phyloP scores from a whole-genome alignment of 2,797 vertebrate genomes.

The Sebastes hubbsi region DNA sequence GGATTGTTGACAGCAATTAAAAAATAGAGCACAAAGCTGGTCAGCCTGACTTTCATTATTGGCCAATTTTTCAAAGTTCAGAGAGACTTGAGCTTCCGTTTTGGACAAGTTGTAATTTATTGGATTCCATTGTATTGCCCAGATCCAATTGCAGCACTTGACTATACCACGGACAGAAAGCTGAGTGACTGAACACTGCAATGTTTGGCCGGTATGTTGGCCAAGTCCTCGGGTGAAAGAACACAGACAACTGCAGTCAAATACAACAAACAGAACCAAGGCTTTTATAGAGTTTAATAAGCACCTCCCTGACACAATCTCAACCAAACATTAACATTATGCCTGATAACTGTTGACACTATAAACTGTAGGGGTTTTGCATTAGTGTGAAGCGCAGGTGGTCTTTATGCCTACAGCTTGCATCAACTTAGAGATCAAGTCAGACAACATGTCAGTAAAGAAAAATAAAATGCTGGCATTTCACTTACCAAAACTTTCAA shows the following conservation, averaged over 20 bases:
- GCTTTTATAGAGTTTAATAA: not conserved
- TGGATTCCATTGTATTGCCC: not conserved
- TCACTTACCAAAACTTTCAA: not conserved
- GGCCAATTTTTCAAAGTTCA: not conserved
- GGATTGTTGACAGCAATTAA: not conserved
- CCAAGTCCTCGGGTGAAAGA: not conserved
- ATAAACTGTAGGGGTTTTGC: not conserved
- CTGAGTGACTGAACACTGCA: not conserved
- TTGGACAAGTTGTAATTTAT: not conserved
- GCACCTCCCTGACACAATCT: not conserved
- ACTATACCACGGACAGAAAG: not conserved
- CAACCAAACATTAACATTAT: not conserved
- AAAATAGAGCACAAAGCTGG: not conserved
- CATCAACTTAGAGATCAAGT: no score
- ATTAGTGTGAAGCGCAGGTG: not conserved
- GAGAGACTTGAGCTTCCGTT: not conserved
- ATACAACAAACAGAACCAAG: constrained; percentile 1
- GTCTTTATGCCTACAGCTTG: not conserved
- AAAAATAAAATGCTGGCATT: not conserved
- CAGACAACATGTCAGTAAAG: no score
- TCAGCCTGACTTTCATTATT: not conserved
- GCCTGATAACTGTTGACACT: not conserved
- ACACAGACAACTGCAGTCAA: not conserved
- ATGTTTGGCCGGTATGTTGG: not conserved
- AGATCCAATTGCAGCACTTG: not conserved